Percentiles rank a stretch among this genome's conserved stretches.
These are phyloP conservation scores for Sinocyclocheilus anophthalmus DNA, from an alignment of 2,113 vertebrate genomes.

Conservation along the genomic window DNA sequence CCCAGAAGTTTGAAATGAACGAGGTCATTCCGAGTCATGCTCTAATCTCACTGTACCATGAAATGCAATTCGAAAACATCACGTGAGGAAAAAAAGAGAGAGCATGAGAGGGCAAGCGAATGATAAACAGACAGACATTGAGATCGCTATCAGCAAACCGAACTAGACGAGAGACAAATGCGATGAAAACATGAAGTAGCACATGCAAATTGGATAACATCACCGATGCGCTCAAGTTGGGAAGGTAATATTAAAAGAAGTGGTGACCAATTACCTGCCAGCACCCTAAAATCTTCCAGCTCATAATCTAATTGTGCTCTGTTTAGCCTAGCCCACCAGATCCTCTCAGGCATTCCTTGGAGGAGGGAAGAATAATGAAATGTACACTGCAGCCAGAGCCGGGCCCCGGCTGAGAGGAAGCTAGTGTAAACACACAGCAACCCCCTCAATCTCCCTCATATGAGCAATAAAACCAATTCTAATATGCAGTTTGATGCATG, in stretches of 20 bases:
- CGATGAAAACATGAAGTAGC: conserved; percentile 39
- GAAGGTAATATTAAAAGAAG: conserved; percentile 70
- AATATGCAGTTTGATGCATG: conserved; percentile 50
- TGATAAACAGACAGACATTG: conserved; percentile 37
- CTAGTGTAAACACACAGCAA: conserved; percentile 63
- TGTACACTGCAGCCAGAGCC: conserved; percentile 64
- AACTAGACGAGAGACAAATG: conserved; percentile 3
- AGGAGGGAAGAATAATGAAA: conserved; percentile 73
- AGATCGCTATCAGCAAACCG: neutral
- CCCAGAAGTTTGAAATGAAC: conserved; percentile 14
- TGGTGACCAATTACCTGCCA: conserved; percentile 75
- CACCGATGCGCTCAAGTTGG: conserved; percentile 4
- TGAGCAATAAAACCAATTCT: conserved; percentile 65
- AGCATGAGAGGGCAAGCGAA: conserved; percentile 52
- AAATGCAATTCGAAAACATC: conserved; percentile 16
- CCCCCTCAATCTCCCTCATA: conserved; percentile 55
- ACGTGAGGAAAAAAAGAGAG: conserved; percentile 1
- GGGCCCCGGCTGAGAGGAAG: conserved; percentile 56
- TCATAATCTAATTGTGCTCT: conserved; percentile 68
- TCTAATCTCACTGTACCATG: conserved; percentile 30
- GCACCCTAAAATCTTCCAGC: conserved; percentile 66
- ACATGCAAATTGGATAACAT: conserved; percentile 62
- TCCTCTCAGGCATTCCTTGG: conserved; percentile 59
- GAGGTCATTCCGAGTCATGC: neutral
- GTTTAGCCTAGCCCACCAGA: conserved; percentile 52